Conservation (phyloP, 2,888 invertebrate species). For the Drosophila nr. fundita region DNA sequence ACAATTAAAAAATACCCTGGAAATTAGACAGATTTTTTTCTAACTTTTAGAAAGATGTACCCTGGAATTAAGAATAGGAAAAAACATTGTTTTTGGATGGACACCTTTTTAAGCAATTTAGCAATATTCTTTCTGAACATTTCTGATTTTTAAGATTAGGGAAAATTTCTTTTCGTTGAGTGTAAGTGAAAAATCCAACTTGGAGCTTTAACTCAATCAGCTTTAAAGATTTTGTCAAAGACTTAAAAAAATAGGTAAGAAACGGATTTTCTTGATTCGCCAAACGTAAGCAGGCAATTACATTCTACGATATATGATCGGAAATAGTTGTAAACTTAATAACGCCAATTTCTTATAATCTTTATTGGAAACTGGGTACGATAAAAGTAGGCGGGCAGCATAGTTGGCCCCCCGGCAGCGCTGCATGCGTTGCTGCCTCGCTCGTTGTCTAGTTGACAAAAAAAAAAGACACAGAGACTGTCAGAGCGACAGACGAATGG, state of each 20-base stretch:
- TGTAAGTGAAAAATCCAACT: neutral
- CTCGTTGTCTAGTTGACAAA: conserved; percentile 28
- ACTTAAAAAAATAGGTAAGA: neutral
- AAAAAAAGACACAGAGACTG: neutral
- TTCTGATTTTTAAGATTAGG: neutral
- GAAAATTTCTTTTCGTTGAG: neutral
- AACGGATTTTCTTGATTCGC: neutral
- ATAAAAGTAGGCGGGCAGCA: conserved; percentile 15
- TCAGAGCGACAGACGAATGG: neutral
- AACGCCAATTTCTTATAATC: neutral
- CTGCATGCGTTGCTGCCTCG: neutral
- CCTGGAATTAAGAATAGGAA: neutral
- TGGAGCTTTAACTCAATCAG: neutral
- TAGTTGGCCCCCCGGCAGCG: conserved; percentile 28
- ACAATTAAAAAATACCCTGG: neutral
- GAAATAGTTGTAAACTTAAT: neutral
- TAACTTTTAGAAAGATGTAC: neutral
- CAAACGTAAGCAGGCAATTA: neutral
- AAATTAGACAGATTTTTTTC: neutral
- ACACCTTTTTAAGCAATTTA: no score
- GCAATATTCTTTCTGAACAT: no score
- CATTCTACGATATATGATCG: neutral
- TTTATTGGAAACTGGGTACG: neutral
- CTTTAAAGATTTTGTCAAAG: neutral
- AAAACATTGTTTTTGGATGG: no score